Percentiles rank a stretch among this genome's conserved stretches.
Evolutionary conservation across 2,888 invertebrate species (phyloP).

Genomic region (Luperina testacea): DNA sequence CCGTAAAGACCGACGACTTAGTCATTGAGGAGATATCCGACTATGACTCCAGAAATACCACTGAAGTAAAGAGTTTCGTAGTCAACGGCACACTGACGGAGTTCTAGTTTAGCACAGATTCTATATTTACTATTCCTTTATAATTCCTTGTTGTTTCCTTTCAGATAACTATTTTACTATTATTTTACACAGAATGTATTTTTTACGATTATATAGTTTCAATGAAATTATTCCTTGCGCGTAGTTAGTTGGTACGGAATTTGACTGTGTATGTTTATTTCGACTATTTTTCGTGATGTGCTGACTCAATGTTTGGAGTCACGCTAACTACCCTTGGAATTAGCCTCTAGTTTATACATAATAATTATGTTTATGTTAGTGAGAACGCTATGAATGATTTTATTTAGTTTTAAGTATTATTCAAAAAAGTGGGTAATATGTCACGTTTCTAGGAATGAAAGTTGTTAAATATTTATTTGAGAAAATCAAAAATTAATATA

Average conservation of each 20-base stretch:
- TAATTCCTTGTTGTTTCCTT: slow-evolving; percentile 71
- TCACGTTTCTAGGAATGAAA: slow-evolving; percentile 66
- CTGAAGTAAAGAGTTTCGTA: slow-evolving; percentile 85
- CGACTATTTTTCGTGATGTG: slow-evolving; percentile 49
- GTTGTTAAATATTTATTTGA: slow-evolving; percentile 79
- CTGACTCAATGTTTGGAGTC: slow-evolving; percentile 41
- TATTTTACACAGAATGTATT: slow-evolving; percentile 69
- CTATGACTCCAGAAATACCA: slow-evolving; percentile 81
- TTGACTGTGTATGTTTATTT: slow-evolving; percentile 52
- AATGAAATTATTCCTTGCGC: slow-evolving; percentile 80
- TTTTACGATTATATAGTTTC: slow-evolving; percentile 73
- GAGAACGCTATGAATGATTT: slow-evolving; percentile 79
- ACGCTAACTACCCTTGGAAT: slow-evolving; percentile 58
- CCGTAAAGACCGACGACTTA: slow-evolving; percentile 84
- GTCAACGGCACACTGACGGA: slow-evolving; percentile 80
- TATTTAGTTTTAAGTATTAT: slow-evolving; percentile 79
- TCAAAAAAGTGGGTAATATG: slow-evolving; percentile 64
- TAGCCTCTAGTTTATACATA: slow-evolving; percentile 62
- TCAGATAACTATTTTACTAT: slow-evolving; percentile 75
- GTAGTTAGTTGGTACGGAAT: slow-evolving; percentile 63
- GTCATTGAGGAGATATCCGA: slow-evolving; percentile 84
- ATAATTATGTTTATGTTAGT: slow-evolving; percentile 73
- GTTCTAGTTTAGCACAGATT: slow-evolving; percentile 71
- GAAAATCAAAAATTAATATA: slow-evolving; percentile 81
- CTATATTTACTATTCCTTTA: slow-evolving; percentile 68